Evolutionary conservation across 2,888 invertebrate species (phyloP), one percentile per base, ranked within the genome.

Genomic region (Rhorus exstirpatorius): DNA sequence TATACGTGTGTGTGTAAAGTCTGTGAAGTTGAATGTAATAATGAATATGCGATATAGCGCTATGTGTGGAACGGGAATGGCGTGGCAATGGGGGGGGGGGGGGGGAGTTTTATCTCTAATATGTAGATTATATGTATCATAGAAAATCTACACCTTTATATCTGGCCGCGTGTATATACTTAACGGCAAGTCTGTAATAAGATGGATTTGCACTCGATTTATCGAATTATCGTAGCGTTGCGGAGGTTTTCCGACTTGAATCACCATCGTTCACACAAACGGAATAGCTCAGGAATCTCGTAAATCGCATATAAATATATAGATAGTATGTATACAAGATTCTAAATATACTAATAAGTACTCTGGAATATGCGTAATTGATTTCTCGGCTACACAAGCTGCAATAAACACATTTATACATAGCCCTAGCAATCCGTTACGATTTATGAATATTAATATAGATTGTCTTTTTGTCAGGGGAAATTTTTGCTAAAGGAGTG

Each of bases 391-490:
- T 17, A 51, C 61, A 26, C 24, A 19, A 41, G 51, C 49, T 10
- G 24, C 38, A 24, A 75, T 17, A n/a, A n/a, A n/a, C n/a, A n/a
- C n/a, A n/a, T n/a, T n/a, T n/a, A n/a, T n/a, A n/a, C n/a, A 31
- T 35, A 38, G 38, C 35, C 41, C 26, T 2, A 53, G 44, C 71
- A 65, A 21, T 63, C 55, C 75, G 81, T 61, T 67, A 71, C 68
- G 17, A 76, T 70, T 79, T 82, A 79, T 74, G 79, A 84, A 76
- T 79, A 82, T 81, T 76, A 63, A 84, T 65, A 46, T 65, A 46
- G 4, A 10, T 60, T 14, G 12, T 49, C 63, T 49, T 63, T 77
- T 55, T 51, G 0, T 41, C 41, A 10, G 10, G 1, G 8, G 10
- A 38, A 24, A 1, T 24, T 26, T n/a, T 12, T 12, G 21, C 21